A percentile compares a stretch with the other conserved stretches of the same genome.
Evolutionary conservation across 2,888 invertebrate genomes (phyloP).

Genomic region (Dynastes grantii): DNA sequence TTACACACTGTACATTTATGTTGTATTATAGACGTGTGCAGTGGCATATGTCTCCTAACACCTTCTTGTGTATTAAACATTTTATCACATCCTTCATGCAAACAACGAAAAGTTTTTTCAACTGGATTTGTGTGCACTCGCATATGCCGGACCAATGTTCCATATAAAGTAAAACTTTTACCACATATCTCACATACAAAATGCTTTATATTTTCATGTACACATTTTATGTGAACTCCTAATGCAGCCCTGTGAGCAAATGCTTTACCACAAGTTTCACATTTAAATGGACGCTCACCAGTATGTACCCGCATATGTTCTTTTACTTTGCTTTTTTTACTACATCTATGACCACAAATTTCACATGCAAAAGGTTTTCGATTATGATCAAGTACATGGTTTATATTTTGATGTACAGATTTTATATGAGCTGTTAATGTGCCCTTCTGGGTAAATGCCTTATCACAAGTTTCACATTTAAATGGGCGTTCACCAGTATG

Average conservation of each 20-base stretch:
- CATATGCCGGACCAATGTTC: slow-evolving; percentile 19
- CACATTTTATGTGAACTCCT: slow-evolving; percentile 6
- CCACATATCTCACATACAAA: slow-evolving; percentile 37
- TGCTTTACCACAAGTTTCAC: slow-evolving; percentile 34
- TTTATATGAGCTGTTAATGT: slow-evolving; percentile 26
- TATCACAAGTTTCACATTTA: slow-evolving; percentile 35
- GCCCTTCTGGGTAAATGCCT: slow-evolving; percentile 34
- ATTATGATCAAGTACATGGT: neutral
- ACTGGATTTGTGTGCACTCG: neutral
- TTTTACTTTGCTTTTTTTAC: slow-evolving; percentile 5
- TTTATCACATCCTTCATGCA: slow-evolving; percentile 34
- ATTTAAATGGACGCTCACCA: slow-evolving; percentile 45
- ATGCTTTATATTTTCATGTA: slow-evolving; percentile 26
- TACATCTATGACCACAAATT: slow-evolving; percentile 19
- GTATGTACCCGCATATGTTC: slow-evolving; percentile 36
- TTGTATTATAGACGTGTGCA: slow-evolving; percentile 29
- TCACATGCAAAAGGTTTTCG: slow-evolving; percentile 32
- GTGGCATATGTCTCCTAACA: slow-evolving; percentile 9
- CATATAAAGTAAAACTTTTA: slow-evolving; percentile 10
- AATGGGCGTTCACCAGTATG: slow-evolving; percentile 48
- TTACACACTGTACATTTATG: slow-evolving; percentile 49
- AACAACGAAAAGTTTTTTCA: slow-evolving; percentile 27
- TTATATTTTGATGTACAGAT: slow-evolving; percentile 14
- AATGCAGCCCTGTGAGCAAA: slow-evolving; percentile 36
- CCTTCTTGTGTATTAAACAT: slow-evolving; percentile 39